These are phyloP conservation scores for Chamaetylas fuelleborni DNA, from an alignment of 2,113 vertebrate genomes.

Conservation along the genomic window DNA sequence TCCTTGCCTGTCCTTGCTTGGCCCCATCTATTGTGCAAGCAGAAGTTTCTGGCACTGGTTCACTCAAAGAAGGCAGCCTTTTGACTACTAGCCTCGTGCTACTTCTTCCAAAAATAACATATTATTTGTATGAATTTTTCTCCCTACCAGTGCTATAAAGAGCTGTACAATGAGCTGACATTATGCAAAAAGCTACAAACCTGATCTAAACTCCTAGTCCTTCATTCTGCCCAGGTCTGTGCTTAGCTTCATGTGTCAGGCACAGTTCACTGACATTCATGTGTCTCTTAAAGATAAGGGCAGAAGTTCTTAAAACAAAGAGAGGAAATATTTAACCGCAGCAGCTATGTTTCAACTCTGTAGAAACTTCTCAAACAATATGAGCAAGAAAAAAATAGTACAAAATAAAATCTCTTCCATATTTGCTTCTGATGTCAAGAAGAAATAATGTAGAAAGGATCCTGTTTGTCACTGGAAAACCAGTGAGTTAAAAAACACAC, in stretches of 20 bases:
- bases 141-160: accelerated
- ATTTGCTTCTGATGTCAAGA: background rate
- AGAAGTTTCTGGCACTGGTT: background rate
- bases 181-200: background rate
- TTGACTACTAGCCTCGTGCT: background rate
- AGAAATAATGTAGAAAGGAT: background rate
- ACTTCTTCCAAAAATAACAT: background rate
- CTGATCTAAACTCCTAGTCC: background rate
- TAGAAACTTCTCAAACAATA: background rate
- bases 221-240: background rate
- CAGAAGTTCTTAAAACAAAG: background rate
- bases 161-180: background rate
- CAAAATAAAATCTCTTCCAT: background rate
- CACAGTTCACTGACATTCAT: background rate
- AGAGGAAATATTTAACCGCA: background rate
- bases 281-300: background rate
- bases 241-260: background rate
- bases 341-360: background rate
- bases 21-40: background rate
- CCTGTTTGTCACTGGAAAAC: background rate
- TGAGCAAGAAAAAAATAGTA: background rate
- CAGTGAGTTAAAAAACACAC: background rate
- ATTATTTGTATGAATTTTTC: accelerated
- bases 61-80: background rate
- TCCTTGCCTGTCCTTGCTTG: background rate